Base-by-base conservation (phyloP, 2,797 vertebrate species). In the Paramormyrops hopkinsi region DNA sequence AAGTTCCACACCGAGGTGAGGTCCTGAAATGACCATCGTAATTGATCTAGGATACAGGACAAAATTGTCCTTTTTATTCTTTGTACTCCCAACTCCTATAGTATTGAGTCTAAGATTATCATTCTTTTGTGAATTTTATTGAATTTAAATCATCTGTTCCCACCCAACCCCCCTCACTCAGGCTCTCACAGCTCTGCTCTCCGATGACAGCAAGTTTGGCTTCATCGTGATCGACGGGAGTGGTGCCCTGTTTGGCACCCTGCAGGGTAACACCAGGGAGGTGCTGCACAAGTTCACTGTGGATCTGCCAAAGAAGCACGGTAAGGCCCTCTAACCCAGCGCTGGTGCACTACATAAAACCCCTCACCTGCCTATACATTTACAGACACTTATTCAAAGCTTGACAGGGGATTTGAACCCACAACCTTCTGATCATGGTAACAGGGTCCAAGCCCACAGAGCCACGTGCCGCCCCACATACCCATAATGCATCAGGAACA, bases 1-100 rank as follows among this genome's bases (percentile, higher is more conserved):
- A 99, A 99, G 96, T 99, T 99, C 95, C 99, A 99, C 94, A 99
- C 98, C 1, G 98, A 99, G 98, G 99, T 99, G 95, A 96, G 96
- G 91, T n/a, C 29, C 29, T 56, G 29, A 86, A 86, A 6, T 22
- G 0, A 29, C 3, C 22, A n/a, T 41, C 0, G 4, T 79, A 4
- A n/a, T 29, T 51, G 25, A 29, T 29, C n/a, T 7, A 11, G 17
- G 37, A 50, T 53, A 3, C 48, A 14, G 44, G 7, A 22, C 83
- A 50, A 33, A 85, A 85, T 22, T 53, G n/a, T 25, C 5, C n/a
- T 25, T 25, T 50, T 51, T n/a, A 53, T 50, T 9, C 83, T 51
- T 25, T n/a, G 48, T 14, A 6, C 73, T 44, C 7, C 22, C 22
- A 29, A 50, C 83, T 53, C 51, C 51, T n/a, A 5, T 41, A 41